phyloP scores from a whole-genome alignment of 2,888 invertebrate species.

The Drosophila affinis region DNA sequence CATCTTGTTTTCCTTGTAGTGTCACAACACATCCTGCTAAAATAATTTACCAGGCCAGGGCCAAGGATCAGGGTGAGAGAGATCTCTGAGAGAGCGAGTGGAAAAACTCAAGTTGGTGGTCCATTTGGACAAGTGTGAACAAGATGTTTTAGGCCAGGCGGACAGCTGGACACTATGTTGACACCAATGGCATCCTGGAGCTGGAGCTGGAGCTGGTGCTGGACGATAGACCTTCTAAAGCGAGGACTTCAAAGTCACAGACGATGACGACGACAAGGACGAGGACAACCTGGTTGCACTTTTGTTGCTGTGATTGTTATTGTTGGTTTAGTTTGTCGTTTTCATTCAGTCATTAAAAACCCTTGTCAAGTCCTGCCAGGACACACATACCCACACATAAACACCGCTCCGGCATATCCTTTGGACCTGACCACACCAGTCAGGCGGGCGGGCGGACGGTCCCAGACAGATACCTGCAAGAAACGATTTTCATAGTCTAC shows the following conservation, averaged over 20 bases:
- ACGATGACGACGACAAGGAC: constrained; percentile 25
- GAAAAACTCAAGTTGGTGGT: constrained; percentile 47
- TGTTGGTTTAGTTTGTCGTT: constrained; percentile 60
- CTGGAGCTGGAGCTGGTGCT: constrained; percentile 42
- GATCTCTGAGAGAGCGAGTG: constrained; percentile 14
- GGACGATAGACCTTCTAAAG: constrained; percentile 23
- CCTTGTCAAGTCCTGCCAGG: constrained; percentile 80
- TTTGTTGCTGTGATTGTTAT: constrained; percentile 53
- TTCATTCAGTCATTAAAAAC: constrained; percentile 82
- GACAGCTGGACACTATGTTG: constrained; percentile 67
- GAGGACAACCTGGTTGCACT: constrained; percentile 50
- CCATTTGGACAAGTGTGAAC: constrained; percentile 81
- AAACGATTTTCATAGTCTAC: constrained; percentile 48
- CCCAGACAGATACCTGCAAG: constrained; percentile 42
- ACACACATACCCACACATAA: constrained; percentile 45
- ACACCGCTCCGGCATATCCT: constrained; percentile 41
- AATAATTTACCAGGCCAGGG: constrained; percentile 68
- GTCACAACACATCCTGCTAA: constrained; percentile 79
- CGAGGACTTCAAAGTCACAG: constrained; percentile 69
- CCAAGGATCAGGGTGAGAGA: constrained; percentile 4
- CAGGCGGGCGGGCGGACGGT: constrained; percentile 1
- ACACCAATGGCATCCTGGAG: constrained; percentile 75
- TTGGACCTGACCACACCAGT: constrained; percentile 46
- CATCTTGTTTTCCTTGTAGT: constrained; percentile 77
- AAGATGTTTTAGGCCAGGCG: constrained; percentile 81